These are phyloP conservation scores for Brachyrhaphis roseni DNA, from an alignment of 2,797 vertebrate genomes.

Conservation along the genomic window DNA sequence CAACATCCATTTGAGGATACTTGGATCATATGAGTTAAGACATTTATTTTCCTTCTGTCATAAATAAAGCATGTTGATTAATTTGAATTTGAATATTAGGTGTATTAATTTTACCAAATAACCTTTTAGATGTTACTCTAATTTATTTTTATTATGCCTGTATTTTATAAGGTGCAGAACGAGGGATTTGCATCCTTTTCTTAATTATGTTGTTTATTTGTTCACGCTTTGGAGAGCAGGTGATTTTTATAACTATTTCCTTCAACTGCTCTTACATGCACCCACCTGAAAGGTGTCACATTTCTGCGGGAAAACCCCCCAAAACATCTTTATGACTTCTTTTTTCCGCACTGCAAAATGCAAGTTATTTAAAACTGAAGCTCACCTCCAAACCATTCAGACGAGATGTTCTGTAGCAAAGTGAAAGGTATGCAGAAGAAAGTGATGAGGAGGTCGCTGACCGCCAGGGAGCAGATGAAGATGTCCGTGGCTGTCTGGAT, in stretches of 20 bases:
- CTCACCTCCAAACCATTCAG: constrained; percentile 87
- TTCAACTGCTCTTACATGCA: neutral
- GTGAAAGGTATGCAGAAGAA: constrained; percentile 88
- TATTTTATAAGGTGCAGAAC: neutral
- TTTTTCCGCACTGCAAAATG: neutral
- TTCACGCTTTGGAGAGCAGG: neutral
- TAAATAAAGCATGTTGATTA: too few relatives aligned
- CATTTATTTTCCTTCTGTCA: too few relatives aligned
- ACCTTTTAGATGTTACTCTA: neutral
- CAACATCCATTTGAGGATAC: too few relatives aligned
- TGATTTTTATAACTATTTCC: neutral
- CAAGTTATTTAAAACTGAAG: neutral
- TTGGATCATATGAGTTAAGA: too few relatives aligned
- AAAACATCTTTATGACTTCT: neutral
- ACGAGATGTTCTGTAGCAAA: constrained; percentile 86
- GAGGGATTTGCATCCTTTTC: neutral
- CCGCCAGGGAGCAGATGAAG: constrained; percentile 85
- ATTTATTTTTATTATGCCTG: neutral
- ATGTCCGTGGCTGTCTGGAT: constrained; percentile 82
- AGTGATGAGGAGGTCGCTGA: constrained; percentile 88
- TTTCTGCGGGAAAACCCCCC: neutral
- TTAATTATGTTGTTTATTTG: neutral
- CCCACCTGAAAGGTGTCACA: neutral
- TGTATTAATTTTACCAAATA: neutral
- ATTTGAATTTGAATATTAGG: neutral